Conservation (phyloP, 2,113 vertebrate species). For the Festucalex cinctus region DNA sequence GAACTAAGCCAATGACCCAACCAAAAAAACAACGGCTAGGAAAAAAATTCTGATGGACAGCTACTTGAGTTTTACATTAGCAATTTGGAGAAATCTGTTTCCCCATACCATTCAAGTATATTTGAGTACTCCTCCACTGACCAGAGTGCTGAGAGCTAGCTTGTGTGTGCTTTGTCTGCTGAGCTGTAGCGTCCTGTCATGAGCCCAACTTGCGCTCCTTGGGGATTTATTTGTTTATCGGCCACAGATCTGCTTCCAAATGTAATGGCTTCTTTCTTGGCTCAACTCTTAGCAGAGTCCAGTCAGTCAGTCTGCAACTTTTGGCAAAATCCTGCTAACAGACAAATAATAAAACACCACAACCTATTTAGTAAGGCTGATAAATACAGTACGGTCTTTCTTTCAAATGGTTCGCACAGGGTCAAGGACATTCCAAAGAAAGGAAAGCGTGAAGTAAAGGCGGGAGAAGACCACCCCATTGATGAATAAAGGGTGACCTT, state of each 20-base stretch:
- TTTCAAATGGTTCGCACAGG: not conserved
- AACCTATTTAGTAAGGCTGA: not conserved
- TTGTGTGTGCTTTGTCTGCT: not conserved
- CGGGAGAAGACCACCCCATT: constrained; percentile 47
- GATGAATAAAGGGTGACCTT: constrained; percentile 39
- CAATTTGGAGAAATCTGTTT: not conserved
- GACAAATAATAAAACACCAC: not conserved
- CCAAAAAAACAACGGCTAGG: too few species aligned
- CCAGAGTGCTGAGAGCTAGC: not conserved
- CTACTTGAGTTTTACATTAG: not conserved
- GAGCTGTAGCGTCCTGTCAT: not conserved
- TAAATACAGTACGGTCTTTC: constrained; percentile 3
- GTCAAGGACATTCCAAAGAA: constrained; percentile 5
- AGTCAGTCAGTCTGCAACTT: not conserved
- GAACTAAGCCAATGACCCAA: too few species aligned
- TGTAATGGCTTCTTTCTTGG: not conserved
- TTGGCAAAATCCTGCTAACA: not conserved
- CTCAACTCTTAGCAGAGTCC: not conserved
- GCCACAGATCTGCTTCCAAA: constrained; percentile 1
- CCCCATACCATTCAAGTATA: not conserved
- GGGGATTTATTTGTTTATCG: constrained; percentile 7
- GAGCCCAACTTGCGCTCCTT: not conserved
- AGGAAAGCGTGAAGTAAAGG: constrained; percentile 5
- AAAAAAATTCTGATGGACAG: not conserved
- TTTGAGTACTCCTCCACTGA: not conserved